Conservation (phyloP, 2,797 vertebrate genomes). For the Xenopus petersii region DNA sequence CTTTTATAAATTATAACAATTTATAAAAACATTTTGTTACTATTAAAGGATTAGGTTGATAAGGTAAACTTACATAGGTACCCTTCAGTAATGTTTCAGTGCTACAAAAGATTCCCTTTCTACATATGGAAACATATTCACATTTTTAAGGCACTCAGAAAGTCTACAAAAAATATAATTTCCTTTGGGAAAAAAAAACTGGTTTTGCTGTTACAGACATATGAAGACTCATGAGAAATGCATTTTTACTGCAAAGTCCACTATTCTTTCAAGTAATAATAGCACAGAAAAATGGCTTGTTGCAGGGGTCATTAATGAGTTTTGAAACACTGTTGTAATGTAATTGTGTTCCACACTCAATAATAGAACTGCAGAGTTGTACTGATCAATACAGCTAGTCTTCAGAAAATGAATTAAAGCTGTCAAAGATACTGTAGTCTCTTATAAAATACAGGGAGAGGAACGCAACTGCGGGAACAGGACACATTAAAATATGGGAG, state of each 20-base stretch:
- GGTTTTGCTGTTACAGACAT: background rate
- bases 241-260: background rate
- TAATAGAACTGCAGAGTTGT: background rate
- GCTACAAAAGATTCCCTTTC: too few species aligned
- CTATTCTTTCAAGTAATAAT: background rate
- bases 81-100: too few species aligned
- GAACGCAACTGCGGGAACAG: too few species aligned
- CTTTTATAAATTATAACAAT: too few species aligned
- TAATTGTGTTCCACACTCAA: background rate
- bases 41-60: too few species aligned
- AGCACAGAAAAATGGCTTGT: conserved; percentile 6
- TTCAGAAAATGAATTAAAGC: background rate
- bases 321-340: conserved; percentile 4
- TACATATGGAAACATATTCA: too few species aligned
- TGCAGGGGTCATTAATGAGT: conserved; percentile 1
- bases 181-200: background rate
- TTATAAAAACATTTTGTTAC: too few species aligned
- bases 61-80: too few species aligned
- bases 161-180: too few species aligned
- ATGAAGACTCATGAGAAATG: background rate
- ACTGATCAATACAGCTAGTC: conserved; percentile 1
- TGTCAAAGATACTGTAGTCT: background rate
- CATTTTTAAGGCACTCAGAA: too few species aligned
- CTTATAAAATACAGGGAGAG: too few species aligned
- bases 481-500: too few species aligned